These are phyloP conservation scores for Eretmocerus hayati DNA, from an alignment of 2,888 invertebrate genomes.

Conservation along the genomic window DNA sequence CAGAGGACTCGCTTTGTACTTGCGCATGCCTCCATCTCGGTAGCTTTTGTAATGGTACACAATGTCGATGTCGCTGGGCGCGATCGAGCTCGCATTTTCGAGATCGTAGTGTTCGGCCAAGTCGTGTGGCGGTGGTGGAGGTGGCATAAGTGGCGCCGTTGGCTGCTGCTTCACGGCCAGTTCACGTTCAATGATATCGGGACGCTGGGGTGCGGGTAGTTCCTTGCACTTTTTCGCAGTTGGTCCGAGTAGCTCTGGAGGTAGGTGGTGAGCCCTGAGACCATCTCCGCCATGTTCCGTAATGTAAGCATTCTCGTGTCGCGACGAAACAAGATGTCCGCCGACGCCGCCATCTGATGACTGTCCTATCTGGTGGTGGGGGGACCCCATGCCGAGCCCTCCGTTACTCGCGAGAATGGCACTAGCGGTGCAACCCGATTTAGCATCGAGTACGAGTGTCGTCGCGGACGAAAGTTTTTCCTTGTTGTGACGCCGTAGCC, in stretches of 20 bases:
- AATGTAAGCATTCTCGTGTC: constrained; percentile 60
- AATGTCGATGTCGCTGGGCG: constrained; percentile 94
- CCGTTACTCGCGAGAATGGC: constrained; percentile 67
- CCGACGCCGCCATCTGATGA: constrained; percentile 62
- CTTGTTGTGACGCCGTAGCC: constrained; percentile 78
- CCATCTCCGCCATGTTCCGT: constrained; percentile 60
- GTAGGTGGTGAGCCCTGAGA: constrained; percentile 68
- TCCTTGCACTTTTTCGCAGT: constrained; percentile 88
- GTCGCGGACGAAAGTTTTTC: constrained; percentile 75
- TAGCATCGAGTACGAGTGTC: constrained; percentile 65
- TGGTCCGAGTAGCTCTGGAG: constrained; percentile 77
- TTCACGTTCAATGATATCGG: constrained; percentile 90
- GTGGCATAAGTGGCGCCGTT: constrained; percentile 71
- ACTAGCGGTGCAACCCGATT: too few species aligned
- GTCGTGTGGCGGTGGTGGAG: constrained; percentile 73
- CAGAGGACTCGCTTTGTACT: constrained; percentile 82
- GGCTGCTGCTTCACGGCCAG: constrained; percentile 81
- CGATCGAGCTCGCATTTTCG: constrained; percentile 95
- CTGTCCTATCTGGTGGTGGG: background rate
- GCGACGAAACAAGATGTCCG: too few species aligned
- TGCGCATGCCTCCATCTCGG: constrained; percentile 78
- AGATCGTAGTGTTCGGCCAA: constrained; percentile 91
- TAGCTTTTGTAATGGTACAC: constrained; percentile 95
- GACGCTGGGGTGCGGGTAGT: constrained; percentile 73
- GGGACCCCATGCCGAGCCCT: constrained; percentile 58